These are phyloP conservation scores for Eurystomus glaucurus DNA, from an alignment of 2,797 vertebrate species.

Conservation along the genomic window DNA sequence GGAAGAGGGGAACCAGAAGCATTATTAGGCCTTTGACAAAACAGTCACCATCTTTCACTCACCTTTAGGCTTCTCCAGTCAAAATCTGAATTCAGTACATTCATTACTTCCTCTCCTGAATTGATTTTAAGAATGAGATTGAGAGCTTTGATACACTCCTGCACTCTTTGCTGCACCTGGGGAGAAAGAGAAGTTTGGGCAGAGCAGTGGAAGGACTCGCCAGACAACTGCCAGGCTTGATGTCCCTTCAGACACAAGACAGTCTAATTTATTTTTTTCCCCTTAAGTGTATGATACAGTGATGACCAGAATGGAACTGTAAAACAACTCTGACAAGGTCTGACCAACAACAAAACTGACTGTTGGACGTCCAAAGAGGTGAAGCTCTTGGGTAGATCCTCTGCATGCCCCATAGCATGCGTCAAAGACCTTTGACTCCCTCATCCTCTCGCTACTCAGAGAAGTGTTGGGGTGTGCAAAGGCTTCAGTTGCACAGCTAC, in stretches of 20 bases:
- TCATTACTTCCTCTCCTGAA: conserved; percentile 84
- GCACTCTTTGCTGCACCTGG: conserved; percentile 91
- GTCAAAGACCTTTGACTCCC: background rate
- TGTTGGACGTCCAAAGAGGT: background rate
- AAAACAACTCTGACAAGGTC: background rate
- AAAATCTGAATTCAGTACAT: conserved; percentile 88
- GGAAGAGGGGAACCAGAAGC: background rate
- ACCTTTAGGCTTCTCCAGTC: conserved; percentile 90
- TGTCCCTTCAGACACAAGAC: background rate
- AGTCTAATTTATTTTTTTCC: accelerated
- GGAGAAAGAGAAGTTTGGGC: background rate
- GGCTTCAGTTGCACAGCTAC: background rate
- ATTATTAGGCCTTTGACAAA: background rate
- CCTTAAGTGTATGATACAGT: accelerated
- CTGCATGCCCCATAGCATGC: accelerated
- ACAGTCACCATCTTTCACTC: background rate
- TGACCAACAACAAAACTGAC: background rate
- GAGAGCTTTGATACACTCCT: conserved; percentile 92
- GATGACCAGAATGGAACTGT: background rate
- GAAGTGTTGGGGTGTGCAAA: background rate
- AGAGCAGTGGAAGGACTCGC: background rate
- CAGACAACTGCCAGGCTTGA: background rate
- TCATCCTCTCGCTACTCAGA: accelerated
- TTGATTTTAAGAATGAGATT: conserved; percentile 88
- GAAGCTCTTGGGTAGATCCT: background rate